These are phyloP conservation scores for Ptilonorhynchus violaceus DNA, from an alignment of 2,113 vertebrate genomes.

Conservation along the genomic window DNA sequence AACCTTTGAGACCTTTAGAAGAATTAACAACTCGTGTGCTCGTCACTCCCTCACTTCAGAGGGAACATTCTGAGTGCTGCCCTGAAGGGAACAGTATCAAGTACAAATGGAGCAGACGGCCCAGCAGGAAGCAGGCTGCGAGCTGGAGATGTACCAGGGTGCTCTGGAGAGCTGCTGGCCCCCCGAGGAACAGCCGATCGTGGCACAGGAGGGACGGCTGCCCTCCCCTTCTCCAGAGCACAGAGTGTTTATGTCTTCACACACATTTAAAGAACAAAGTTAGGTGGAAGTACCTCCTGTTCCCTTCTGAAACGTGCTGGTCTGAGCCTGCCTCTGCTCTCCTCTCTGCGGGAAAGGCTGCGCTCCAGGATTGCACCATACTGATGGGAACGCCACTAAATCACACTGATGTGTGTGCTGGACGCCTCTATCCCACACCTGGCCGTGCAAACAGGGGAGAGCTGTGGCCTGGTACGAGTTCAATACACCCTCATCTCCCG, in stretches of 20 bases:
- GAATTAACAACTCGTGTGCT: background rate
- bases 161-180: background rate
- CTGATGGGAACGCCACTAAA: background rate
- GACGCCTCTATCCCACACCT: fast-evolving
- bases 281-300: background rate
- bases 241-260: background rate
- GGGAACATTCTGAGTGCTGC: background rate
- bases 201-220: fast-evolving
- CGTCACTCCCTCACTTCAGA: background rate
- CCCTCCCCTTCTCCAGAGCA: background rate
- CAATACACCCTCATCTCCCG: background rate
- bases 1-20: background rate
- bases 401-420: fast-evolving
- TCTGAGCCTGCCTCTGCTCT: background rate
- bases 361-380: background rate
- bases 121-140: background rate
- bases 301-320: background rate
- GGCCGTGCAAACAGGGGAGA: background rate
- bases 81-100: background rate
- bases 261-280: background rate
- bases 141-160: background rate
- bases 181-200: background rate
- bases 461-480: background rate
- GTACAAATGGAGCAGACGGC: background rate
- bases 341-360: background rate